Conservation (phyloP, 2,888 invertebrate species). For the Aleiodes alternator region DNA sequence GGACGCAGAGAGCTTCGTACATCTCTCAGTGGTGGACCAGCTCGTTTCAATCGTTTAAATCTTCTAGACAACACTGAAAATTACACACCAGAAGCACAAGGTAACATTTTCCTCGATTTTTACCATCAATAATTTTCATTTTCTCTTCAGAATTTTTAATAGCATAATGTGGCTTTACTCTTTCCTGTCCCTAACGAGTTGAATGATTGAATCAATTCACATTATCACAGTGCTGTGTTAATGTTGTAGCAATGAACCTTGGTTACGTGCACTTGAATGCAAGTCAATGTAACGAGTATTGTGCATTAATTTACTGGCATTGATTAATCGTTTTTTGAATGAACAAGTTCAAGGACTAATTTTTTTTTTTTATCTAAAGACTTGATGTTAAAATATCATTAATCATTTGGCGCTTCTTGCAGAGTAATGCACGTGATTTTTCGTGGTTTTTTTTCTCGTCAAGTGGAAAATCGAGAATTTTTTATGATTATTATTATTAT, state of each 20-base stretch:
- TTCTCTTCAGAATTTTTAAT: neutral
- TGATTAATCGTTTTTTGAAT: conserved; percentile 35
- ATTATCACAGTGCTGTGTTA: conserved; percentile 50
- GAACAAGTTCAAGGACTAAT: conserved; percentile 27
- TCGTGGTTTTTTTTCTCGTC: too few species aligned
- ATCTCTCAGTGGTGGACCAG: conserved; percentile 57
- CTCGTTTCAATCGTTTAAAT: conserved; percentile 57
- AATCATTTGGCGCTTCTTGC: too few species aligned
- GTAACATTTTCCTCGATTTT: neutral
- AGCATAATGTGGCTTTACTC: neutral
- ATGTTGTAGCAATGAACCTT: conserved; percentile 51
- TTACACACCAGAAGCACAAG: conserved; percentile 57
- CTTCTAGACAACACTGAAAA: conserved; percentile 62
- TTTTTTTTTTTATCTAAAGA: conserved; percentile 10
- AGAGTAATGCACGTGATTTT: too few species aligned
- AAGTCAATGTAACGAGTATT: conserved; percentile 5
- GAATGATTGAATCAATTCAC: conserved; percentile 54
- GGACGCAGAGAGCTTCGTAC: conserved; percentile 62
- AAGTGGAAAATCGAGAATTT: too few species aligned
- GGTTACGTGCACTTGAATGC: conserved; percentile 19
- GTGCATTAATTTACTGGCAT: conserved; percentile 42
- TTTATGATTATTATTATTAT: too few species aligned
- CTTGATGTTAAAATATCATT: too few species aligned
- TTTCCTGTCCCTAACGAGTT: conserved; percentile 45
- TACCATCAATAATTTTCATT: neutral